Conservation (phyloP, 2,888 invertebrate genomes). For the Mythimna lalbum region DNA sequence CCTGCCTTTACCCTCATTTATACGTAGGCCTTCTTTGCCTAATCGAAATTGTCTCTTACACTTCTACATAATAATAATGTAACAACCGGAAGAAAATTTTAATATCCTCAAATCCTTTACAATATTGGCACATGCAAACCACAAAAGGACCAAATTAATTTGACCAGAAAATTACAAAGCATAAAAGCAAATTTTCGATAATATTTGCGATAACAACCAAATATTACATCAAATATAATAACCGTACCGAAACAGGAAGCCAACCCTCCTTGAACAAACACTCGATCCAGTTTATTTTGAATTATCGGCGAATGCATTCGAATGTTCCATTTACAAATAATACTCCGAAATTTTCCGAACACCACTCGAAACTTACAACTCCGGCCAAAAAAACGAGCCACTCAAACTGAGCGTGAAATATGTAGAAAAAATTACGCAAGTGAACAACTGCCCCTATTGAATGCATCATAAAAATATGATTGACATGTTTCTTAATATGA, state of each 20-base stretch:
- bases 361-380: slow-evolving; percentile 72
- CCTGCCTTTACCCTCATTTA: too few relatives aligned
- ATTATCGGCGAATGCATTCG: slow-evolving; percentile 72
- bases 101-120: slow-evolving; percentile 2
- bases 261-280: slow-evolving; percentile 74
- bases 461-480: slow-evolving; percentile 90
- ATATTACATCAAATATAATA: slow-evolving; percentile 66
- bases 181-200: slow-evolving; percentile 29
- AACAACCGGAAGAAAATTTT: neutral
- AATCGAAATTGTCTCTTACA: too few relatives aligned
- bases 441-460: slow-evolving; percentile 85
- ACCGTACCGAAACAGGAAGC: slow-evolving; percentile 80
- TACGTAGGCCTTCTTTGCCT: too few relatives aligned
- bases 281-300: slow-evolving; percentile 72
- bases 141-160: slow-evolving; percentile 24
- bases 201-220: slow-evolving; percentile 59
- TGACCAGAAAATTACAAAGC: slow-evolving; percentile 35
- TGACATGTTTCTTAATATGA: slow-evolving; percentile 91
- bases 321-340: slow-evolving; percentile 66
- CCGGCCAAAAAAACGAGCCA: slow-evolving; percentile 77
- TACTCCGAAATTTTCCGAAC: slow-evolving; percentile 73
- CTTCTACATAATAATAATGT: neutral
- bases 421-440: slow-evolving; percentile 87
- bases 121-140: slow-evolving; percentile 6
- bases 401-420: slow-evolving; percentile 88